Base-by-base conservation (phyloP, 2,888 invertebrate species). In the Melolontha melolontha region DNA sequence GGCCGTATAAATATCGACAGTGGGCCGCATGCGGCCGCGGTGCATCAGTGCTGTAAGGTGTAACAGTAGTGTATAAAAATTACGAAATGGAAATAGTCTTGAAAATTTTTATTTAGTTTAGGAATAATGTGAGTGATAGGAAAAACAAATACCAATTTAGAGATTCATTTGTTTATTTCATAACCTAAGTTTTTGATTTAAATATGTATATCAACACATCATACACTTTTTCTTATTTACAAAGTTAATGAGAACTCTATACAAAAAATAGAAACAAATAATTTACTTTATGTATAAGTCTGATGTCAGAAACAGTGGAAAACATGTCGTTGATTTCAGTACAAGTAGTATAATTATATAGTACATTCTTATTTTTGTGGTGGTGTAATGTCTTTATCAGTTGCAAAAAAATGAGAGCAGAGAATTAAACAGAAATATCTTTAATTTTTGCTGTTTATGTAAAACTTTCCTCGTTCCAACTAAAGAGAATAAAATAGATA, bases 131-230 rank as follows among this genome's bases (percentile, higher is more conserved):
- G 1, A 34, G 34, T 34, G 34, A 10, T 34, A 34, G 34, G 34
- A 1, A 34, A 34, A 8, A 8, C 34, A 54, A 62, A 49, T 29
- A 47, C 42, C n/a, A 55, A n/a, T 27, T 42, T 62, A 62, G 29
- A 62, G 59, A 62, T 62, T 62, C 47, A 62, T 62, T 49, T 16
- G 10, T 62, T 62, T 49, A 62, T 49, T 62, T 55, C 54, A 34
- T 65, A 54, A 65, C 52, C 65, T 65, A 65, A 65, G 6, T 34
- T 62, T 62, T 62, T 64, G 64, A 64, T 64, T 64, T 34, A 65
- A 65, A 42, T 54, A 65, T 65, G 65, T 65, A 65, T 65, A 52
- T 39, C 54, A 65, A 65, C 54, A 65, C 65, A 65, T 65, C 54
- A 41, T 65, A 65, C 65, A 65, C 42, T 14, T 57, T 57, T 57